Evolutionary conservation across 1,140 invertebrate genomes (phyloP).

Genomic region (Lordiphosa mommai): DNA sequence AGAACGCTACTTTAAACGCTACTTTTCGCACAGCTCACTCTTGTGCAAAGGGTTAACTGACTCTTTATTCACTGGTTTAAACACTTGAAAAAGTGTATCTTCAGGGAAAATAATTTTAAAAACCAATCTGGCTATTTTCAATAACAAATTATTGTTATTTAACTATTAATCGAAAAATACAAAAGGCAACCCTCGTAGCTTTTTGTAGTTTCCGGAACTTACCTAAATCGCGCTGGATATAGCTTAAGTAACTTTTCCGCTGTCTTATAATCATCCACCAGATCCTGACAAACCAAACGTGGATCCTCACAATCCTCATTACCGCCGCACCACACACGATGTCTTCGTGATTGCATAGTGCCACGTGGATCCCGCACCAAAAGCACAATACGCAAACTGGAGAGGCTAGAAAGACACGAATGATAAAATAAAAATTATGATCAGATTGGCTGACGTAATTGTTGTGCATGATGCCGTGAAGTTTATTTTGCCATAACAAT

Average conservation of each 20-base stretch:
- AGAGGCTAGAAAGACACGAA: conserved; percentile 80
- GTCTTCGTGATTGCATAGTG: conserved; percentile 90
- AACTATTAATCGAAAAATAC: too few species aligned
- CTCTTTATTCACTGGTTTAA: too few species aligned
- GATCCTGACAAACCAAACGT: conserved; percentile 87
- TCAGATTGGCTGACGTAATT: conserved; percentile 52
- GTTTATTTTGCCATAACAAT: conserved; percentile 60
- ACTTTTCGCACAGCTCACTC: too few species aligned
- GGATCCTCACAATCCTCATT: conserved; percentile 90
- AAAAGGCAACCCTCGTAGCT: too few species aligned
- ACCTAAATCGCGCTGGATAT: conserved; percentile 88
- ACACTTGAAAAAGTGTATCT: too few species aligned
- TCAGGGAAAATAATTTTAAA: too few species aligned
- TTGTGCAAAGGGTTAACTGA: too few species aligned
- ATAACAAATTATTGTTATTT: too few species aligned
- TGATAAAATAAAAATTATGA: conserved; percentile 17
- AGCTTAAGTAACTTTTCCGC: conserved; percentile 85
- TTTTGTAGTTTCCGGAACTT: conserved; percentile 27
- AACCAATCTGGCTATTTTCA: too few species aligned
- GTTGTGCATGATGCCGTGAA: conserved; percentile 62
- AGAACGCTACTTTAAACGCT: too few species aligned
- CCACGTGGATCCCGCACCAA: conserved; percentile 92
- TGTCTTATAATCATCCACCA: conserved; percentile 89
- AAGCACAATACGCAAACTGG: conserved; percentile 87
- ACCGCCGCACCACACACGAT: conserved; percentile 91